phyloP scores from a whole-genome alignment of 2,113 vertebrate species.

The Colinus virginianus region DNA sequence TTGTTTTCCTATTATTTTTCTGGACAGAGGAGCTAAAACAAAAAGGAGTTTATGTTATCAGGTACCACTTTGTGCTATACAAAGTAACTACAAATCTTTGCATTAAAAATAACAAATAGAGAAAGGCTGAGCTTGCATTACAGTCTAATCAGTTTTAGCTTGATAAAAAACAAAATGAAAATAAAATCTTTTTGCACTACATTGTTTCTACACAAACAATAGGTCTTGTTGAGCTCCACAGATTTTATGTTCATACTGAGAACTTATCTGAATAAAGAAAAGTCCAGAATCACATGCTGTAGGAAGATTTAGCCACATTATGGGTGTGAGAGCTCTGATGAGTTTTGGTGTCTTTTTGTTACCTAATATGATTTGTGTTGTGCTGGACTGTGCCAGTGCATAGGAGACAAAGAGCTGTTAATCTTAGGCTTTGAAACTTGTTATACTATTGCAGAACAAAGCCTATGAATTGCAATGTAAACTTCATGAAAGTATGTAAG shows the following conservation, averaged over 20 bases:
- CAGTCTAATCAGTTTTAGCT: neutral
- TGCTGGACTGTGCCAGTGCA: fast-evolving
- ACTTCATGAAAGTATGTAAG: neutral
- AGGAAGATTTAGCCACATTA: neutral
- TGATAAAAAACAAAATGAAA: neutral
- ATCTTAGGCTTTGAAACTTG: neutral
- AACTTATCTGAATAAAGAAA: neutral
- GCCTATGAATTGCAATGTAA: neutral
- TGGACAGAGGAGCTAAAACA: neutral
- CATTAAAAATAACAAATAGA: neutral
- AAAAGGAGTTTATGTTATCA: neutral
- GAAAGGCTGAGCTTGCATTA: neutral
- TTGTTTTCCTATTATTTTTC: neutral
- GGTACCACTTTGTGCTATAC: neutral
- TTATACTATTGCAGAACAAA: neutral
- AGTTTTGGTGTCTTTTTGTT: neutral
- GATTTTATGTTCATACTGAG: neutral
- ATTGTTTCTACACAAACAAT: neutral
- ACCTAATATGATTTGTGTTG: neutral
- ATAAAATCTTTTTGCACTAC: neutral
- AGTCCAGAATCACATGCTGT: neutral
- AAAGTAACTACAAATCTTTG: neutral
- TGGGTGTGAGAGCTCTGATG: neutral
- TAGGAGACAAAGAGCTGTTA: neutral
- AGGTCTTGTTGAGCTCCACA: neutral